phyloP scores from a whole-genome alignment of 2,888 invertebrate species.

The Dynastes tityus region DNA sequence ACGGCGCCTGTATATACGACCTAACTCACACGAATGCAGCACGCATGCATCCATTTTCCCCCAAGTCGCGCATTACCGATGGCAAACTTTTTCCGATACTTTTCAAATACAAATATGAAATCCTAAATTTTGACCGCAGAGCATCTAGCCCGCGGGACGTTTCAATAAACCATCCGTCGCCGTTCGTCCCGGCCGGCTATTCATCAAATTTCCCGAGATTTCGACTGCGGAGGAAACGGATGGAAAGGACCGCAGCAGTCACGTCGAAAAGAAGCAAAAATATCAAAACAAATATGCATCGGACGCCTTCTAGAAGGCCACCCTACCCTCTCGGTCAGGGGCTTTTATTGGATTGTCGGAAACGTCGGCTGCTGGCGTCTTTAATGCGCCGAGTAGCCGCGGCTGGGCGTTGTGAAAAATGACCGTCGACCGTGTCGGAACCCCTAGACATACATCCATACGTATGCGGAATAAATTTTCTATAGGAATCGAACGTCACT shows the following conservation, averaged over 20 bases:
- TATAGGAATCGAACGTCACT: constrained; percentile 53
- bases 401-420: constrained; percentile 59
- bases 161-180: constrained; percentile 69
- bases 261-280: constrained; percentile 57
- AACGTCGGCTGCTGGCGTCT: constrained; percentile 59
- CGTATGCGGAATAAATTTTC: neutral
- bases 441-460: constrained; percentile 40
- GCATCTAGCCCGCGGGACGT: constrained; percentile 64
- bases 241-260: constrained; percentile 39
- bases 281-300: constrained; percentile 70
- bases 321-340: constrained; percentile 59
- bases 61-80: neutral
- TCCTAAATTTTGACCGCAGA: constrained; percentile 55
- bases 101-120: constrained; percentile 52
- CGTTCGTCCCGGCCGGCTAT: constrained; percentile 62
- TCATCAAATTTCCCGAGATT: constrained; percentile 66
- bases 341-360: constrained; percentile 66
- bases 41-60: constrained; percentile 15
- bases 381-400: constrained; percentile 63
- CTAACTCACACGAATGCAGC: neutral
- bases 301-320: constrained; percentile 56
- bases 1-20: constrained; percentile 2
- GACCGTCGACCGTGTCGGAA: constrained; percentile 63
- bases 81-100: constrained; percentile 50
- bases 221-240: constrained; percentile 47